A percentile compares a stretch with the other conserved stretches of the same genome.
phyloP scores from a whole-genome alignment of 2,797 vertebrate species.

The Sebastes itinus region DNA sequence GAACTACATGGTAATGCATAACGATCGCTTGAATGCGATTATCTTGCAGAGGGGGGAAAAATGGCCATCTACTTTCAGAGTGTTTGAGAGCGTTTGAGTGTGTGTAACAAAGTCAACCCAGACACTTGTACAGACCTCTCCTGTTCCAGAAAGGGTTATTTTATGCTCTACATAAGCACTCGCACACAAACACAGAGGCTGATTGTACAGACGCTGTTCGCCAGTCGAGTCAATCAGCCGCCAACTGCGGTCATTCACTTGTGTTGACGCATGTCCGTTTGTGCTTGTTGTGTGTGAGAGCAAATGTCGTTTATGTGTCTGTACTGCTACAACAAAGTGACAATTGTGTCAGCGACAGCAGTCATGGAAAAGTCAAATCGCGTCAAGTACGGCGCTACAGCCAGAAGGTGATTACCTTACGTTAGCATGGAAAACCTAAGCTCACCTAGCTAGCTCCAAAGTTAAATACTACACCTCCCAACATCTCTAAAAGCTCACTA shows the following conservation, averaged over 20 bases:
- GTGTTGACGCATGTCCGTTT: background rate
- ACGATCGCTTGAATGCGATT: constrained; percentile 68
- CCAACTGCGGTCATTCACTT: constrained; percentile 1
- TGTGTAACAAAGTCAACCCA: constrained; percentile 57
- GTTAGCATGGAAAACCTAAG: background rate
- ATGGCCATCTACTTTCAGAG: constrained; percentile 61
- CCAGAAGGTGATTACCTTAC: background rate
- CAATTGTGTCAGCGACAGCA: background rate
- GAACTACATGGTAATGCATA: constrained; percentile 73
- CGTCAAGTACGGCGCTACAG: background rate
- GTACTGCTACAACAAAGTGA: background rate
- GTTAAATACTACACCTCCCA: background rate
- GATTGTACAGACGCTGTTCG: background rate
- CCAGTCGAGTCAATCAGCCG: constrained; percentile 26
- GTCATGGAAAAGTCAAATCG: background rate
- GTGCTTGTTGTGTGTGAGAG: background rate
- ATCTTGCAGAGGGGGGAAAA: constrained; percentile 44
- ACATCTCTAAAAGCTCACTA: background rate
- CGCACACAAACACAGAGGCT: background rate
- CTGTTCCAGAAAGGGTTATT: constrained; percentile 34
- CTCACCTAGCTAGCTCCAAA: background rate
- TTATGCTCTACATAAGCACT: constrained; percentile 1
- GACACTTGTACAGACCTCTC: constrained; percentile 47
- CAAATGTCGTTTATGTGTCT: background rate
- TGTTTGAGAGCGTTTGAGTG: constrained; percentile 51